These are phyloP conservation scores for Ypsolopha scabrella DNA, from an alignment of 2,888 invertebrate genomes.

Conservation along the genomic window DNA sequence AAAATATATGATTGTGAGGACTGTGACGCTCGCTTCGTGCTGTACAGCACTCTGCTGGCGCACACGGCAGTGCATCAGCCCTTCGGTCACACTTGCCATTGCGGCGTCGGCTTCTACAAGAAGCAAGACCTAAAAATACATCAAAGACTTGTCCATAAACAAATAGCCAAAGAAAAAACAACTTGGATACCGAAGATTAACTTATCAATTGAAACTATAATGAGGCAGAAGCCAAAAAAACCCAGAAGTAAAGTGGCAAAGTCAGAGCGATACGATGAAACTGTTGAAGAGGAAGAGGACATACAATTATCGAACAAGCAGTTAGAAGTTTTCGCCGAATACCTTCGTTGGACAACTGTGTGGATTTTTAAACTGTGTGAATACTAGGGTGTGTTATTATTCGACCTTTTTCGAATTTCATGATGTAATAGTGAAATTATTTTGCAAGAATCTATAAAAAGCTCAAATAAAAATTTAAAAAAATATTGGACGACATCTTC, in stretches of 20 bases:
- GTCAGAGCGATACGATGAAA: not conserved
- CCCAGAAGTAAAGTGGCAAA: not conserved
- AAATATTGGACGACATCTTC: too few relatives aligned
- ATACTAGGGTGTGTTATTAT: too few relatives aligned
- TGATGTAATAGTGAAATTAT: too few relatives aligned
- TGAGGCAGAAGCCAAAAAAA: not conserved
- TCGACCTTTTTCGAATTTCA: too few relatives aligned
- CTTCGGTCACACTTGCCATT: conserved; percentile 23
- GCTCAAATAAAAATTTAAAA: too few relatives aligned
- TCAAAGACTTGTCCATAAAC: conserved; percentile 20
- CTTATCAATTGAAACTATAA: not conserved
- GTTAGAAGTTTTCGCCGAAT: too few relatives aligned
- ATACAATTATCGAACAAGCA: too few relatives aligned
- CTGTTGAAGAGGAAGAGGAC: not conserved
- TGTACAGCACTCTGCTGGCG: conserved; percentile 18
- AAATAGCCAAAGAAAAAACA: not conserved
- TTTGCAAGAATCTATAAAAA: too few relatives aligned
- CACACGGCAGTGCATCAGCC: conserved; percentile 27
- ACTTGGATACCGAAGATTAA: not conserved
- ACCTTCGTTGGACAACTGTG: too few relatives aligned
- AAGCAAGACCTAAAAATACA: conserved; percentile 21
- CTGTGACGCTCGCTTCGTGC: conserved; percentile 20
- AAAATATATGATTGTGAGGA: conserved; percentile 21
- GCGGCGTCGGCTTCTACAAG: conserved; percentile 30
- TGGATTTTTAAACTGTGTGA: too few relatives aligned